A percentile compares a stretch with the other conserved stretches of the same genome.
These are phyloP conservation scores for Drosophila varians DNA, from an alignment of 1,140 invertebrate genomes.

Conservation along the genomic window DNA sequence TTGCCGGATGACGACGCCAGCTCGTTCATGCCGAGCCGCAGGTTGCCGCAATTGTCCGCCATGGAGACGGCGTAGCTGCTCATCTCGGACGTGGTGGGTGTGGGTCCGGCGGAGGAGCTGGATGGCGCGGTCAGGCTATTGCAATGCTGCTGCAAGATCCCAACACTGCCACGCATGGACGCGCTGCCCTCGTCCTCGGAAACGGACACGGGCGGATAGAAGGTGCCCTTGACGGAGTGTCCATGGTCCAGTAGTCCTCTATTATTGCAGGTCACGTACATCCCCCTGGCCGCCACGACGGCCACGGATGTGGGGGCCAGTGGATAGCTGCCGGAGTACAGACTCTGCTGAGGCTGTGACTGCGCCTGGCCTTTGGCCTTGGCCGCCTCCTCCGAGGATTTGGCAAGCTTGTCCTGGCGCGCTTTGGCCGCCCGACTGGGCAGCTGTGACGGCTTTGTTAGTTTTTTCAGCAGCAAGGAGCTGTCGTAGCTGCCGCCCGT, in stretches of 20 bases:
- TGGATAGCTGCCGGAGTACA: slow-evolving; percentile 65
- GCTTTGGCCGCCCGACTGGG: slow-evolving; percentile 48
- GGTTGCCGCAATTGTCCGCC: slow-evolving; percentile 53
- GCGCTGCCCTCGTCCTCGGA: slow-evolving; percentile 51
- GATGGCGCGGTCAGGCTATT: slow-evolving; percentile 35
- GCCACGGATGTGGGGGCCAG: slow-evolving; percentile 68
- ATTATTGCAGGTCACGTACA: slow-evolving; percentile 94
- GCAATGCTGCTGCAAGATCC: slow-evolving; percentile 51
- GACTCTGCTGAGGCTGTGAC: slow-evolving; percentile 42
- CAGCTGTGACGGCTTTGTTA: slow-evolving; percentile 47
- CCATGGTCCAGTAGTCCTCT: slow-evolving; percentile 90
- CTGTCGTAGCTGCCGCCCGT: slow-evolving; percentile 51
- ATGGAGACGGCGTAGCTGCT: slow-evolving; percentile 54
- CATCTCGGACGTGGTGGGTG: slow-evolving; percentile 35
- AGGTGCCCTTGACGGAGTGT: slow-evolving; percentile 91
- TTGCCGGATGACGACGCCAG: slow-evolving; percentile 41
- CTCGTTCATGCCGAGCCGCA: slow-evolving; percentile 55
- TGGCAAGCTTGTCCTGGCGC: slow-evolving; percentile 55
- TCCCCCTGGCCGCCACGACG: slow-evolving; percentile 91
- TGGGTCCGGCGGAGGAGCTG: slow-evolving; percentile 24
- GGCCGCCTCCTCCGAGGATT: slow-evolving; percentile 52
- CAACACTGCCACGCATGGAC: slow-evolving; percentile 30
- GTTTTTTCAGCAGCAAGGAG: slow-evolving; percentile 65
- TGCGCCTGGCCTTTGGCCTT: slow-evolving; percentile 47
- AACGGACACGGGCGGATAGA: slow-evolving; percentile 91